Conservation (phyloP, 2,888 invertebrate genomes). For the Dolomedes plantarius region DNA sequence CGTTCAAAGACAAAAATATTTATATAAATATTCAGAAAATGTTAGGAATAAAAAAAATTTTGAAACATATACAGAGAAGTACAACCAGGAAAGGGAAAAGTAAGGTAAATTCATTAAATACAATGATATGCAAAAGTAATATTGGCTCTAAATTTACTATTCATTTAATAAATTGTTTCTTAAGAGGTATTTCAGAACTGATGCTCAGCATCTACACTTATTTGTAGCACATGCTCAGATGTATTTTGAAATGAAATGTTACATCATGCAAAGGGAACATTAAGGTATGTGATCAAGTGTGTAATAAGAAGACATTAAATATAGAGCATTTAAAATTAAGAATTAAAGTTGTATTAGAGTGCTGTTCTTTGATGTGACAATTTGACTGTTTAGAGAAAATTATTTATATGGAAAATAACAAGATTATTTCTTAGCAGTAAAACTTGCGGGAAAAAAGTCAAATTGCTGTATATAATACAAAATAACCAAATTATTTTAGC, state of each 20-base stretch:
- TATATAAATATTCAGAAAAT: background rate
- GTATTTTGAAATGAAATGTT: constrained; percentile 5
- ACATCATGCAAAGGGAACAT: background rate
- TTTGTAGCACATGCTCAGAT: constrained; percentile 9
- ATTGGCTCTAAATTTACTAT: background rate
- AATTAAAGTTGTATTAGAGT: no score
- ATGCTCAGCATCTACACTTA: constrained; percentile 28
- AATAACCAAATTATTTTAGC: no score
- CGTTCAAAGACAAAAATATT: constrained; percentile 26
- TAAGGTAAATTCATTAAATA: background rate
- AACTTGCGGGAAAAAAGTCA: no score
- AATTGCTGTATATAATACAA: no score
- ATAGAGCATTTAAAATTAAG: no score
- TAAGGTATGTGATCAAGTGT: background rate
- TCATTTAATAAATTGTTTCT: background rate
- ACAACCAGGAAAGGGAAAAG: background rate
- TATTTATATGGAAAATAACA: no score
- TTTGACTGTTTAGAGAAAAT: no score
- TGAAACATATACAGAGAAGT: background rate
- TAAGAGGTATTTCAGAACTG: constrained; percentile 9
- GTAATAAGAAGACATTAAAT: background rate
- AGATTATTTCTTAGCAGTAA: no score
- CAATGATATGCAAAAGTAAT: constrained; percentile 10
- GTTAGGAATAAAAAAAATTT: background rate
- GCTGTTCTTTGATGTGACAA: no score